phyloP scores from a whole-genome alignment of 2,888 invertebrate genomes.

The Synergus itoensis region DNA sequence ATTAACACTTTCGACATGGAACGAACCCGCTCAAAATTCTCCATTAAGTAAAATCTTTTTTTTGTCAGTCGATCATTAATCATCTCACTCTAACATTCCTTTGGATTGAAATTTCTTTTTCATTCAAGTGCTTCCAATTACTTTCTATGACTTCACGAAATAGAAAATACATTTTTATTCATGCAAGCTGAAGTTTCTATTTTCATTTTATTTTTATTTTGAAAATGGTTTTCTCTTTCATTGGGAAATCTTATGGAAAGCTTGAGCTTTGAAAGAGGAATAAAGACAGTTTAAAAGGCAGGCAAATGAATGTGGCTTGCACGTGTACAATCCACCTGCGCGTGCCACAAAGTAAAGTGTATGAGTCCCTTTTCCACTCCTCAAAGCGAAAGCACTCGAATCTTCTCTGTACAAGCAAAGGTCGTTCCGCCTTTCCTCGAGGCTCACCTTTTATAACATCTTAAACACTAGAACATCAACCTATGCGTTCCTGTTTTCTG shows the following conservation, averaged over 20 bases:
- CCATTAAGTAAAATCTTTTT: background rate
- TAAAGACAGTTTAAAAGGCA: background rate
- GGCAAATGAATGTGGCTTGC: constrained; percentile 19
- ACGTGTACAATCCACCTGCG: constrained; percentile 40
- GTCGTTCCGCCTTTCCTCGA: constrained; percentile 40
- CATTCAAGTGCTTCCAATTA: background rate
- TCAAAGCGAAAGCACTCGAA: constrained; percentile 41
- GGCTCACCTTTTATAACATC: constrained; percentile 35
- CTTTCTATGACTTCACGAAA: background rate
- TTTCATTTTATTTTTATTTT: background rate
- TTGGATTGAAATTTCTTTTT: background rate
- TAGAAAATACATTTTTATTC: background rate
- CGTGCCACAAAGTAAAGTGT: constrained; percentile 38
- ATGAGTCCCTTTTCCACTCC: constrained; percentile 30
- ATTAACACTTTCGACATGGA: background rate
- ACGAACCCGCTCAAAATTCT: background rate
- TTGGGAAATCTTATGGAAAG: background rate
- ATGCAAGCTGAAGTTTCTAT: background rate
- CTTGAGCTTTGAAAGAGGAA: background rate
- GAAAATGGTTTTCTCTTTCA: background rate
- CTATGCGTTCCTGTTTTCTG: constrained; percentile 33
- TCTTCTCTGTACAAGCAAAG: constrained; percentile 40
- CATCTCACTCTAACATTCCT: background rate
- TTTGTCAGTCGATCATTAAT: background rate
- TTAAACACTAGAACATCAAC: background rate